These are phyloP conservation scores for Dicyrtoma fusca DNA, from an alignment of 2,888 invertebrate genomes.

Conservation along the genomic window DNA sequence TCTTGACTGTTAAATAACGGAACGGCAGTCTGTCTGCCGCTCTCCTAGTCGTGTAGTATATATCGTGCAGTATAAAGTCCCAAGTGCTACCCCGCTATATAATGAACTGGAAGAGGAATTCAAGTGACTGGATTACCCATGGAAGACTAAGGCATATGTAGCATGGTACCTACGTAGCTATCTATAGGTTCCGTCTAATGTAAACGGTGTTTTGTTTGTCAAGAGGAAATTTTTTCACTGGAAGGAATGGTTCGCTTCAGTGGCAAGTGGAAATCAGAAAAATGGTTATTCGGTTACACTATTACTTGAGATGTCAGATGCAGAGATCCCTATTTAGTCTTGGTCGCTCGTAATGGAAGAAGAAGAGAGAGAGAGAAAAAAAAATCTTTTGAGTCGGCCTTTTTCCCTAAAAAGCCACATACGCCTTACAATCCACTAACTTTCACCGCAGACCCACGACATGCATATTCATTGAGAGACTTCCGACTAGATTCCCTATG, in stretches of 20 bases:
- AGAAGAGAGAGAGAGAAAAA: neutral
- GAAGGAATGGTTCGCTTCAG: conserved; percentile 16
- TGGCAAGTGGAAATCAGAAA: conserved; percentile 37
- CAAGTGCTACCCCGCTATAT: too few relatives aligned
- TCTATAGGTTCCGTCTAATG: conserved; percentile 6
- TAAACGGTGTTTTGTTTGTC: conserved; percentile 28
- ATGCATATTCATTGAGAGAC: conserved; percentile 11
- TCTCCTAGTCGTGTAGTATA: too few relatives aligned
- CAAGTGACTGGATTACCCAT: too few relatives aligned
- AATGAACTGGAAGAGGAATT: too few relatives aligned
- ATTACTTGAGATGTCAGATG: conserved; percentile 43
- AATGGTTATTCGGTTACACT: conserved; percentile 41
- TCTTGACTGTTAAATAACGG: too few relatives aligned
- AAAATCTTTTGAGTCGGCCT: conserved; percentile 1
- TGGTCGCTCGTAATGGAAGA: neutral
- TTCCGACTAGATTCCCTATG: neutral
- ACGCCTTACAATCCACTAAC: neutral
- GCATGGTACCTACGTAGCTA: too few relatives aligned
- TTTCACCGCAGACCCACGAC: neutral
- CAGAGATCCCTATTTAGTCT: conserved; percentile 38
- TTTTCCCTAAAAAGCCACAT: neutral
- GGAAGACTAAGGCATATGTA: too few relatives aligned
- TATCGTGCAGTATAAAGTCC: too few relatives aligned
- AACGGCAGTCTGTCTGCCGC: too few relatives aligned
- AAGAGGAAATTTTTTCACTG: conserved; percentile 21